Base-by-base conservation (phyloP, 2,797 vertebrate species). In the Carcharodon carcharias region DNA sequence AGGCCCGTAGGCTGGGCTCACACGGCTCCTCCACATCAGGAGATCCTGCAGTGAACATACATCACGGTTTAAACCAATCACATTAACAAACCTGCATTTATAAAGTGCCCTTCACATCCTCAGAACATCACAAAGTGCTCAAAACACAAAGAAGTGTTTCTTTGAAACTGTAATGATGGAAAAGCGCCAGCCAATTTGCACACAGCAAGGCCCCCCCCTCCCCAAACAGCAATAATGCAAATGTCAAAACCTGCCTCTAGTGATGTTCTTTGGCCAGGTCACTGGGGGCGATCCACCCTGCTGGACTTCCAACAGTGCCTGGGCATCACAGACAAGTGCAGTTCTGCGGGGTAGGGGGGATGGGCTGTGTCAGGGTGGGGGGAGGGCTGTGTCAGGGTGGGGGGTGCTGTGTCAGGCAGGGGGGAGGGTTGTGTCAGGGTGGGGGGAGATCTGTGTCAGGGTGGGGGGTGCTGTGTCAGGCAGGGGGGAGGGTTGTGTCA, bases 11-110 rank as follows among this genome's bases (percentile, higher is more conserved):
- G 92, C 99, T 99, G 23, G 99, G 99, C 96, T 99, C 99, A n/a
- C 99, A 99, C 0, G 99, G 98, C 97, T 99, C 99, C 96, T 99
- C 98, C 96, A 99, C 99, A 0, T 99, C 99, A 0, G 99, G 99
- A 4, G 99, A 98, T 3, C 99, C 99, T 99, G 97, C 23, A 80
- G 23, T n/a, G 94, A 96, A 95, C 94, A 95, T 21, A 71, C 63
- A 71, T 14, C 3, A 45, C n/a, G 28, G 50, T 31, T 56, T 89
- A 54, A 61, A 16, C 50, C 11, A 3, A 31, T 8, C 26, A 31
- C 31, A 31, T 45, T 0, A 54, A 54, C 45, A n/a, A 71, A 71
- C 45, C 40, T 54, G 18, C 9, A 28, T 56, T 95, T 14, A 54
- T 35, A 95, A 0, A 14, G 16, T 7, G 50, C 26, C 50, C 56